Evolutionary conservation across 2,888 invertebrate genomes (phyloP), one percentile per base, ranked within the genome.

Genomic region (Lithophane ornitopus): DNA sequence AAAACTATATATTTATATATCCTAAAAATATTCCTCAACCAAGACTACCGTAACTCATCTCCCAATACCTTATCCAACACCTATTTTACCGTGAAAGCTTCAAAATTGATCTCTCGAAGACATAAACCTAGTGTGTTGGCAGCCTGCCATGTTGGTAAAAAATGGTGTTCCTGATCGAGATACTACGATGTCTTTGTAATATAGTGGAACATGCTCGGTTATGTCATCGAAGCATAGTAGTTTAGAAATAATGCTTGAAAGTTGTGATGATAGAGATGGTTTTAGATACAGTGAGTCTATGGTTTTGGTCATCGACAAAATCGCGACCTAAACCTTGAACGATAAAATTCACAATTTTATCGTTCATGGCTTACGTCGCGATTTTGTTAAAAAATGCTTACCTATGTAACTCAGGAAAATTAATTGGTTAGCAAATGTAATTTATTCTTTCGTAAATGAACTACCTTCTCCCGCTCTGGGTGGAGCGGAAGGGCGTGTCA

Each of bases 111-210:
- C 80, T 78, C 67, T 28, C 71, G 70, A 85, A 82, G 85, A 83
- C 73, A 68, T 83, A 87, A 83, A 82, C 76, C 61, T 78, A 80
- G 77, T 82, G 65, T 34, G 77, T 54, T 88, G 89, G 89, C 89
- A 80, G 26, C 14, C 56, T 80, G 84, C 87, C 87, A 87, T 79
- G 76, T 75, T 71, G 67, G 52, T 86, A 84, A 84, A 81, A 87
- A 82, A 87, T 83, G 65, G 75, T 76, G 78, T 77, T 77, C 74
- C 74, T 80, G 81, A 88, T 80, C 80, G 67, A 63, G 66, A 82
- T 71, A 54, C 61, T 69, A 54, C 12, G 75, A 85, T 74, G 73
- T 72, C 70, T 72, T 69, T 39, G 70, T 85, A 70, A 85, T 70
- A 76, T 59, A 76, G 46, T 63, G 62, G 44, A 61, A 49, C 26